Evolutionary conservation across 2,888 invertebrate species (phyloP).

Genomic region (Caenorhabditis drosophilae): DNA sequence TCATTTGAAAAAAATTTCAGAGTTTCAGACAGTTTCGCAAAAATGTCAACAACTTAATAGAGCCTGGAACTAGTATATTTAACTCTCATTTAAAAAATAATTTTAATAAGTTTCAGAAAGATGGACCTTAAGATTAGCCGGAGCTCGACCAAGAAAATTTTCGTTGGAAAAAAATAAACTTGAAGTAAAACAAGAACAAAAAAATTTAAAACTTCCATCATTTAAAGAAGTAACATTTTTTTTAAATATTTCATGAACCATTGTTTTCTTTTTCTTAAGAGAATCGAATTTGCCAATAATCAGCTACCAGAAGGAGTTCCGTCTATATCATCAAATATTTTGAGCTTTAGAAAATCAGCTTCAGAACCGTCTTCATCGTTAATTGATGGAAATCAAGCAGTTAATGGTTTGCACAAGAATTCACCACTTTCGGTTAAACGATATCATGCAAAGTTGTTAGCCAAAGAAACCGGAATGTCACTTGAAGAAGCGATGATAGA

Average conservation of each 20-base stretch:
- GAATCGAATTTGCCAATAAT: too few species aligned
- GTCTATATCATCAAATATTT: too few species aligned
- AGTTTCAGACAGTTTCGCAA: constrained; percentile 7
- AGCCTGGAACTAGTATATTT: too few species aligned
- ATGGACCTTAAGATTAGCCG: constrained; percentile 15
- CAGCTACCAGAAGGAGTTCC: too few species aligned
- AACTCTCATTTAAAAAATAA: not conserved
- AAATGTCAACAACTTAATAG: too few species aligned
- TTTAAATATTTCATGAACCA: too few species aligned
- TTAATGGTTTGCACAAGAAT: constrained; percentile 7
- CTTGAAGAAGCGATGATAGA: constrained; percentile 18
- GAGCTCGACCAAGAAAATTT: constrained; percentile 11
- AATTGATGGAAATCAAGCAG: not conserved
- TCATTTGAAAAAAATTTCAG: not conserved
- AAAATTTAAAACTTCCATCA: too few species aligned
- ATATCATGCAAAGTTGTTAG: constrained; percentile 21
- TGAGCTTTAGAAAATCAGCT: too few species aligned
- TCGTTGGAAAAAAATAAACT: not conserved
- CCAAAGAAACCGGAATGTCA: constrained; percentile 19
- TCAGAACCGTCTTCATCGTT: too few species aligned
- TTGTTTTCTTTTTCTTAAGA: too few species aligned
- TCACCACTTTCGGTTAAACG: constrained; percentile 19
- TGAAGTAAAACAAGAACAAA: not conserved
- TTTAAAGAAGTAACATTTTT: too few species aligned
- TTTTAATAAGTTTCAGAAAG: constrained; percentile 7